These are phyloP conservation scores for Temnothorax curvispinosus DNA, from an alignment of 1,140 invertebrate genomes.

Conservation along the genomic window DNA sequence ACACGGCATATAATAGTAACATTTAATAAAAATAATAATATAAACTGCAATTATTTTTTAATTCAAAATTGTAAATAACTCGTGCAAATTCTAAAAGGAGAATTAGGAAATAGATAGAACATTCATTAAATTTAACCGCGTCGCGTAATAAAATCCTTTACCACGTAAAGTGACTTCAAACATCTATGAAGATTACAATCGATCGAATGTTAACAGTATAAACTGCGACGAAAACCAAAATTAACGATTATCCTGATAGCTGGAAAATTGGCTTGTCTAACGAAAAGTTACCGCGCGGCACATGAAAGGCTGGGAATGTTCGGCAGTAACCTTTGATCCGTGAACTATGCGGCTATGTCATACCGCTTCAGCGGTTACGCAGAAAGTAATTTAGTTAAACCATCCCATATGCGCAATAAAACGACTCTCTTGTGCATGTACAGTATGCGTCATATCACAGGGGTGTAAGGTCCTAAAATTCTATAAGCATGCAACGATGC, in stretches of 20 bases:
- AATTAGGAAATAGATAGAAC: background rate
- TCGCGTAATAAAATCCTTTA: conserved; percentile 21
- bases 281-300: conserved; percentile 57
- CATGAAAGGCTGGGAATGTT: conserved; percentile 71
- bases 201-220: conserved; percentile 54
- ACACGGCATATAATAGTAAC: background rate
- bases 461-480: conserved; percentile 62
- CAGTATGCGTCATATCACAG: conserved; percentile 48
- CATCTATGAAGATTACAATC: conserved; percentile 45
- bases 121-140: conserved; percentile 26
- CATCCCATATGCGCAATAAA: conserved; percentile 73
- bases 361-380: conserved; percentile 72
- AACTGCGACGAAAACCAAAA: conserved; percentile 45
- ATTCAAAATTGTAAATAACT: background rate
- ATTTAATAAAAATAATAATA: conserved; percentile 9
- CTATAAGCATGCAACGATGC: conserved; percentile 43
- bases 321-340: conserved; percentile 72
- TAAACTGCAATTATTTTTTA: background rate
- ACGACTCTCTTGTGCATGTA: conserved; percentile 58
- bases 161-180: conserved; percentile 20
- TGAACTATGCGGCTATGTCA: conserved; percentile 75
- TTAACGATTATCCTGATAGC: conserved; percentile 62
- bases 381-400: conserved; percentile 77
- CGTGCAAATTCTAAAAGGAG: background rate
- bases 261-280: conserved; percentile 63